A percentile compares a stretch with the other conserved stretches of the same genome.
Evolutionary conservation across 2,797 vertebrate species (phyloP).

Genomic region (Amniataba percoides): DNA sequence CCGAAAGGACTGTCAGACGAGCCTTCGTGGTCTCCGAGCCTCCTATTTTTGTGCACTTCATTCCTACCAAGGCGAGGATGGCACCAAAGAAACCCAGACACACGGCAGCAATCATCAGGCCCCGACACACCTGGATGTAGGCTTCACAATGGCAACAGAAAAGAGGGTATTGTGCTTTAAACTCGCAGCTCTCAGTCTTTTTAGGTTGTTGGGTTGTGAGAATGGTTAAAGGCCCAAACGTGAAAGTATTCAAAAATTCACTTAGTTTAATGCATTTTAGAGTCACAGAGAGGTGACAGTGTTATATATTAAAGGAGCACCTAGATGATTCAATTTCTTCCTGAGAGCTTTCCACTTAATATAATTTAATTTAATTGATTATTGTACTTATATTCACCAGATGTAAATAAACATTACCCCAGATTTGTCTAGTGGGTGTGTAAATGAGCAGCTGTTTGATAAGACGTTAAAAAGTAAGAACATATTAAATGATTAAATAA

Average conservation of each 20-base stretch:
- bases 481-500: no score
- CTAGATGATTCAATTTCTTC: not conserved
- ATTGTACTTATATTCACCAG: no score
- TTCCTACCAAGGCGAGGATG: conserved; percentile 91
- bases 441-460: not conserved
- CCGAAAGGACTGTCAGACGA: conserved; percentile 90
- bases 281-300: not conserved
- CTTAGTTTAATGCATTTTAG: not conserved
- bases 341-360: not conserved
- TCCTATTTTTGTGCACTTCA: conserved; percentile 97
- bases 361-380: no score
- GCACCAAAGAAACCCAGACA: conserved; percentile 94
- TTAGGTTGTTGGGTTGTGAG: not conserved
- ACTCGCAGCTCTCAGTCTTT: not conserved
- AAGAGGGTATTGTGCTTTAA: not conserved
- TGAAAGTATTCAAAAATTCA: no score
- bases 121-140: conserved; percentile 96
- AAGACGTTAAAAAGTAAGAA: no score
- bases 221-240: not conserved
- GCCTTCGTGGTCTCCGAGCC: conserved; percentile 93
- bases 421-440: not conserved
- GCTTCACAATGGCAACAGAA: conserved; percentile 75
- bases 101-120: conserved; percentile 93
- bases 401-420: no score
- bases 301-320: not conserved